phyloP scores from a whole-genome alignment of 2,113 vertebrate genomes.

The mouse (Mus musculus) region DNA sequence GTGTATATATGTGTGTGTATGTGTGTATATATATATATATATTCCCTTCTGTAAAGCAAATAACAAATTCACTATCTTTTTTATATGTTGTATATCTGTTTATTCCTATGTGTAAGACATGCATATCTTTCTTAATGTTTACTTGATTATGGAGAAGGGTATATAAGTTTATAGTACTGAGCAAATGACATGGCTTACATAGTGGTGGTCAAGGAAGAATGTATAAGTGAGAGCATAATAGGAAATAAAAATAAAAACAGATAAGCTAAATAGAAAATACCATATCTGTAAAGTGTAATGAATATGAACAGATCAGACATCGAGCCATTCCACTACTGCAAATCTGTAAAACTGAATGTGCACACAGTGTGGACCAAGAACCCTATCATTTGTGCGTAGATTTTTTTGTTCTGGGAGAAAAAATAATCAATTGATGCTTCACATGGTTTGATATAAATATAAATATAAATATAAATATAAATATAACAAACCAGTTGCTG shows the following conservation, averaged over 20 bases:
- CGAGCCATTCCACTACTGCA: neutral
- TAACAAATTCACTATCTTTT: slow-evolving; percentile 5
- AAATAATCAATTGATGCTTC: too few species aligned
- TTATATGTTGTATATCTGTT: neutral
- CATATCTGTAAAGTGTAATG: neutral
- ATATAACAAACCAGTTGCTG: neutral
- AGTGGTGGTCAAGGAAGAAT: neutral
- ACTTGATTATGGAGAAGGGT: neutral
- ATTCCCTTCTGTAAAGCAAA: neutral
- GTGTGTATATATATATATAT: too few species aligned
- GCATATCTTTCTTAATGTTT: neutral
- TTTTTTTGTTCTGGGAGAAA: neutral
- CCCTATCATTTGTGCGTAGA: neutral
- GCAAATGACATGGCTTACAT: neutral
- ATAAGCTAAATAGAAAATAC: neutral
- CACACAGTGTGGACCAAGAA: neutral
- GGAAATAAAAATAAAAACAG: neutral
- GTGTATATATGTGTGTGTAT: neutral
- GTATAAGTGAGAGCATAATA: neutral
- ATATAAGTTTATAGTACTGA: neutral
- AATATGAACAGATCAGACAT: neutral
- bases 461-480: too few species aligned
- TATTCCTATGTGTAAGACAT: neutral
- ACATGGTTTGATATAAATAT: too few species aligned
- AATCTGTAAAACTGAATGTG: neutral